These are phyloP conservation scores for Lydus trimaculatus DNA, from an alignment of 2,888 invertebrate species.

Conservation along the genomic window DNA sequence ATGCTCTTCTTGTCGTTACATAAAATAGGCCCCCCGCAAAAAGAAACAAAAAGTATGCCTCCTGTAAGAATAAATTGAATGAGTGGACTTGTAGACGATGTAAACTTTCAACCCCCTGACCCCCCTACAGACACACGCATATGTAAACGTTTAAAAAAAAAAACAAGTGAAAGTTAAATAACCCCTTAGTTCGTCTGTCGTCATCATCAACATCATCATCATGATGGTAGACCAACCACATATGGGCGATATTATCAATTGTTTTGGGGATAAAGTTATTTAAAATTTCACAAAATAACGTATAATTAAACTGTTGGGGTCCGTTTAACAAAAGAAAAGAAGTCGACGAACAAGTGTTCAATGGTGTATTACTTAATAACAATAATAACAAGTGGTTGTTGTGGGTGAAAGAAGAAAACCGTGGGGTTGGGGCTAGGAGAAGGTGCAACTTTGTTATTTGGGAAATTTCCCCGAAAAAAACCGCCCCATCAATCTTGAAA, in stretches of 20 bases:
- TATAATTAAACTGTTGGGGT: slow-evolving; percentile 49
- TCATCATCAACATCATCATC: background rate
- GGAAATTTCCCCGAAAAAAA: background rate
- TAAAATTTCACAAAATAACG: slow-evolving; percentile 42
- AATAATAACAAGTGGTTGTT: background rate
- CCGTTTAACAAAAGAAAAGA: background rate
- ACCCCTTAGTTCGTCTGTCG: background rate
- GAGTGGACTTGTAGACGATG: background rate
- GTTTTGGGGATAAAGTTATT: slow-evolving; percentile 50
- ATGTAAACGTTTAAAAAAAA: background rate
- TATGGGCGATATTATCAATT: slow-evolving; percentile 52
- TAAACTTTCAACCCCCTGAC: background rate
- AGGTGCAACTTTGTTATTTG: no score
- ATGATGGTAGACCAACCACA: slow-evolving; percentile 21
- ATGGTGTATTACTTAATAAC: background rate
- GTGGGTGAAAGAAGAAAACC: background rate
- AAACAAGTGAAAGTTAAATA: slow-evolving; percentile 8
- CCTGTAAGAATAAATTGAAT: background rate
- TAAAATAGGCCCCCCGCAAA: background rate
- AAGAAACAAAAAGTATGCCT: background rate
- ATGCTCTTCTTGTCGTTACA: background rate
- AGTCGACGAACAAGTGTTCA: background rate
- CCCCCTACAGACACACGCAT: background rate
- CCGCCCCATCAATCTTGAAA: background rate
- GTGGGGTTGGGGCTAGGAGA: background rate